These are phyloP conservation scores for Heptranchias perlo DNA, from an alignment of 2,113 vertebrate species.

Conservation along the genomic window DNA sequence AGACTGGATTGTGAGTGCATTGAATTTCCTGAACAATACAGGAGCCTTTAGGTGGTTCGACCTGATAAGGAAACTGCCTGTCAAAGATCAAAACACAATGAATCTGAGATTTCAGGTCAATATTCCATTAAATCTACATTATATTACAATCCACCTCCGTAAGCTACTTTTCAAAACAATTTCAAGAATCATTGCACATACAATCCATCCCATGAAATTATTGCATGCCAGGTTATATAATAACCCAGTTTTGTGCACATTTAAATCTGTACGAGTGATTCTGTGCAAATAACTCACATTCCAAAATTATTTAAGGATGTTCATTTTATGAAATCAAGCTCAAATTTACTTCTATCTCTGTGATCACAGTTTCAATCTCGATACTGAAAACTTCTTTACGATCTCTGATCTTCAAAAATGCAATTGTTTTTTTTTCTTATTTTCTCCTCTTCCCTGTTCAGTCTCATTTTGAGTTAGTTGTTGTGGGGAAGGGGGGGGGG, in stretches of 20 bases:
- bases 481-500: neutral
- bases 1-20: constrained; percentile 80
- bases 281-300: neutral
- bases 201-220: neutral
- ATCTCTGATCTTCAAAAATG: neutral
- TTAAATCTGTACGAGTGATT: neutral
- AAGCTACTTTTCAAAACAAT: neutral
- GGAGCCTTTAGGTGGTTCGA: constrained; percentile 55
- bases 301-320: neutral
- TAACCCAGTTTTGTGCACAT: neutral
- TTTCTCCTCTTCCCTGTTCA: neutral
- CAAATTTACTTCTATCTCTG: neutral
- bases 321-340: neutral
- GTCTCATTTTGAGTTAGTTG: neutral
- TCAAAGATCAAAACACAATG: neutral
- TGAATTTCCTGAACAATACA: constrained; percentile 72
- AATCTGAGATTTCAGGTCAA: neutral
- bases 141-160: neutral
- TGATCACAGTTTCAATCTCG: neutral
- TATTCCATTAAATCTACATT: neutral
- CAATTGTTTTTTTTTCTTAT: neutral
- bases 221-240: neutral
- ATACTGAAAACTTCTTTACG: neutral
- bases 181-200: neutral
- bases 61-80: constrained; percentile 76